Conservation (phyloP, 2,797 vertebrate species). For the Leuciscus waleckii region DNA sequence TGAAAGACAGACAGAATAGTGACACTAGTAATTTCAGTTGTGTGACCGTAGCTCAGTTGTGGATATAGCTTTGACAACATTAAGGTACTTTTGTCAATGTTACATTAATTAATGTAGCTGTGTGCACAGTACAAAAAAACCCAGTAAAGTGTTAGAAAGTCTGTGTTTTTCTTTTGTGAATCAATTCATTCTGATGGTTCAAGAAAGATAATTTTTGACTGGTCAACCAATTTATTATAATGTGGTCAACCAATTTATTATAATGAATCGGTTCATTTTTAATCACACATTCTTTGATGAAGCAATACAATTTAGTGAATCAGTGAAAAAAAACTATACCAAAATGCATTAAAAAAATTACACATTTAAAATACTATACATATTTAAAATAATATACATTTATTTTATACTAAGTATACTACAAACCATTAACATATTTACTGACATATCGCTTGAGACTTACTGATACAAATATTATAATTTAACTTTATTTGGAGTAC, state of each 20-base stretch:
- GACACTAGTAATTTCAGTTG: not conserved
- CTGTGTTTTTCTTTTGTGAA: not conserved
- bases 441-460: too few relatives aligned
- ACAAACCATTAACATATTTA: too few relatives aligned
- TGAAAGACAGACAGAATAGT: slow-evolving; percentile 62
- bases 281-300: too few relatives aligned
- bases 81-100: not conserved
- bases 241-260: not conserved
- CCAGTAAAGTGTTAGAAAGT: not conserved
- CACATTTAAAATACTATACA: too few relatives aligned
- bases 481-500: too few relatives aligned
- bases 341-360: too few relatives aligned
- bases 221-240: not conserved
- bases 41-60: not conserved
- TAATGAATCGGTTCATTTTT: too few relatives aligned
- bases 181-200: not conserved
- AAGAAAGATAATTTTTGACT: not conserved
- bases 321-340: too few relatives aligned
- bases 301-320: not conserved
- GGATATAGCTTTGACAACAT: not conserved
- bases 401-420: too few relatives aligned
- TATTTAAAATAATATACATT: too few relatives aligned
- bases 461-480: too few relatives aligned
- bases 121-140: not conserved
- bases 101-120: not conserved